Evolutionary conservation across 1,140 invertebrate genomes (phyloP).

Genomic region (Cardiocondyla obscurior): DNA sequence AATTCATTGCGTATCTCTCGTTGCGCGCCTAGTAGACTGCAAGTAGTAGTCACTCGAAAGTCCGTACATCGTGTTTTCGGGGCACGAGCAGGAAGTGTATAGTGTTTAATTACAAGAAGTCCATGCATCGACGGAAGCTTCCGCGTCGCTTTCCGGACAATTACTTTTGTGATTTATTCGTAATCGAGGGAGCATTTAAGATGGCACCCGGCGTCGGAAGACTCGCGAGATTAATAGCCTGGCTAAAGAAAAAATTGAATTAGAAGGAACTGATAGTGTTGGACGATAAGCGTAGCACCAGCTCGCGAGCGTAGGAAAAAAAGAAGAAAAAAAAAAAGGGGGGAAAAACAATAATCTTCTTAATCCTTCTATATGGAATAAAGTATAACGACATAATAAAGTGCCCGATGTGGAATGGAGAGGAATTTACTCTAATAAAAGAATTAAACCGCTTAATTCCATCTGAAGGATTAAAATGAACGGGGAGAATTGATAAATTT

Average conservation of each 20-base stretch:
- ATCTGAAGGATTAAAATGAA: conserved; percentile 9
- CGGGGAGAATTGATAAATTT: background rate
- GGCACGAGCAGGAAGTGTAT: conserved; percentile 67
- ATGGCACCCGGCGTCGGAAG: background rate
- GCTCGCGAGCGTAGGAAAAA: background rate
- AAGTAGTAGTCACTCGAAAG: conserved; percentile 59
- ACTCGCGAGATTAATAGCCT: background rate
- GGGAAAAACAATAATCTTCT: conserved; percentile 5
- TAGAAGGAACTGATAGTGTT: background rate
- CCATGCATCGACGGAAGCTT: conserved; percentile 47
- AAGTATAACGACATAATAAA: conserved; percentile 9
- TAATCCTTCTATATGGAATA: conserved; percentile 6
- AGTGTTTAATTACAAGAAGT: conserved; percentile 67
- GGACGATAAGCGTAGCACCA: background rate
- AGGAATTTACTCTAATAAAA: background rate
- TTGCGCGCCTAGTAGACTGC: conserved; percentile 67
- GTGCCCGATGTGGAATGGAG: background rate
- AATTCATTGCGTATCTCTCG: conserved; percentile 56
- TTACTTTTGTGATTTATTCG: conserved; percentile 44
- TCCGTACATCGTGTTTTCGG: conserved; percentile 61
- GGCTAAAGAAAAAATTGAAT: background rate
- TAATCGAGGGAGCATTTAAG: conserved; percentile 21
- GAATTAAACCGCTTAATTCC: conserved; percentile 26
- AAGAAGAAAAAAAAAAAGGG: no score
- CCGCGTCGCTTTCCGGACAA: conserved; percentile 44